Evolutionary conservation across 2,888 invertebrate genomes (phyloP).

Genomic region (Crossocerus cetratus): DNA sequence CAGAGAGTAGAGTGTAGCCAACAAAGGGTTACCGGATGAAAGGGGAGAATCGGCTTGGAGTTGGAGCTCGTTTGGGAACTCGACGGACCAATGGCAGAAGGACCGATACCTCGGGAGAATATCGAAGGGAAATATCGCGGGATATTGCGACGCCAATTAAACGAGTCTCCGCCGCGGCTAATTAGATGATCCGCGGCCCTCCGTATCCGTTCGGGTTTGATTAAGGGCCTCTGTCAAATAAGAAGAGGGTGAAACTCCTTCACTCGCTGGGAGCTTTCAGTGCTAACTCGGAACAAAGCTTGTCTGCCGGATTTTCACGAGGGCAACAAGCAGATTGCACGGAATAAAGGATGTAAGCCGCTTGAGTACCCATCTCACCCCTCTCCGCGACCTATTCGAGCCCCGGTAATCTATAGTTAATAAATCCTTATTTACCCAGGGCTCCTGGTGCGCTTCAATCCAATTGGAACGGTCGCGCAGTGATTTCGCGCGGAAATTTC

Average conservation of each 20-base stretch:
- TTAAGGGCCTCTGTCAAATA: not conserved
- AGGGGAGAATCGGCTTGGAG: conserved; percentile 21
- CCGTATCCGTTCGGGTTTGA: not conserved
- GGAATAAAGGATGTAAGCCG: no score
- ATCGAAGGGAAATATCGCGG: not conserved
- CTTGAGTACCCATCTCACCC: not conserved
- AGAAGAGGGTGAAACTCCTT: not conserved
- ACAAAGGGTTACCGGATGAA: conserved; percentile 8
- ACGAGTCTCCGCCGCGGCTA: not conserved
- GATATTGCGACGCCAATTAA: not conserved
- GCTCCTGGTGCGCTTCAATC: conserved; percentile 51
- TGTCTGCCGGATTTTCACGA: not conserved
- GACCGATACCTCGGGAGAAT: conserved; percentile 9
- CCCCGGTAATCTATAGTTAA: conserved; percentile 30
- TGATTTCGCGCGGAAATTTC: conserved; percentile 38
- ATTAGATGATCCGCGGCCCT: not conserved
- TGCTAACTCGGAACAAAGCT: not conserved
- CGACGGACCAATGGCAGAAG: not conserved
- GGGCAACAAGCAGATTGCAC: not conserved
- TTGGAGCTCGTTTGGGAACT: not conserved
- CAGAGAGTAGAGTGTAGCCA: no score
- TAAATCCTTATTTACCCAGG: conserved; percentile 64
- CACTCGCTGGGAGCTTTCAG: not conserved
- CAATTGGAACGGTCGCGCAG: conserved; percentile 44
- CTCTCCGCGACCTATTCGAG: not conserved